Percentiles rank a stretch among this genome's conserved stretches.
phyloP scores from a whole-genome alignment of 2,888 invertebrate species.

The Thecocarcelia acutangulata region DNA sequence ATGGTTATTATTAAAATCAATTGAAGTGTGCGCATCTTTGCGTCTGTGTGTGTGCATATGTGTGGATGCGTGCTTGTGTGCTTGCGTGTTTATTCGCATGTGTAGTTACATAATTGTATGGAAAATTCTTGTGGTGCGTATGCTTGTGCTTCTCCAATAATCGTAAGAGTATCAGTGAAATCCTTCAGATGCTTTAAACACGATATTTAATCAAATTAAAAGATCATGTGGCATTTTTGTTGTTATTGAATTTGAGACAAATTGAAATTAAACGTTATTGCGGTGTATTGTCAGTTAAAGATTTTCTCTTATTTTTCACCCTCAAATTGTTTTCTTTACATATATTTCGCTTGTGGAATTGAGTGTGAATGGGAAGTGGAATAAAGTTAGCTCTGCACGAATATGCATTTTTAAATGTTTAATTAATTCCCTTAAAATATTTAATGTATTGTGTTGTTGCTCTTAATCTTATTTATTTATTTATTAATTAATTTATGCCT shows the following conservation, averaged over 20 bases:
- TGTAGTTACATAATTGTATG: too few relatives aligned
- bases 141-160: too few relatives aligned
- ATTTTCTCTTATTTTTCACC: background rate
- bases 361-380: too few relatives aligned
- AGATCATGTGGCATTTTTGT: conserved; percentile 60
- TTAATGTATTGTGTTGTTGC: too few relatives aligned
- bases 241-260: conserved; percentile 46
- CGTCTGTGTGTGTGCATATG: background rate
- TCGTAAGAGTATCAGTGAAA: conserved; percentile 15
- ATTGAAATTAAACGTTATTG: conserved; percentile 52
- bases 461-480: too few relatives aligned
- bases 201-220: conserved; percentile 61
- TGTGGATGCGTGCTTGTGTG: background rate
- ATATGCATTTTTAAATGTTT: too few relatives aligned
- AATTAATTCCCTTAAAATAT: too few relatives aligned
- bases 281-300: conserved; percentile 13
- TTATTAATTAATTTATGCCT: too few relatives aligned
- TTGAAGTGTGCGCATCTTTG: conserved; percentile 1
- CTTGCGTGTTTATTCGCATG: too few relatives aligned
- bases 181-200: conserved; percentile 41
- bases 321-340: background rate
- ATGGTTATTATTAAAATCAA: background rate
- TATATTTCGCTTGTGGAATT: too few relatives aligned
- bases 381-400: too few relatives aligned
- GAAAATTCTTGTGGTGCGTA: too few relatives aligned